A percentile compares a stretch with the other conserved stretches of the same genome.
phyloP scores from a whole-genome alignment of 1,140 invertebrate genomes.

The Tribolium madens region DNA sequence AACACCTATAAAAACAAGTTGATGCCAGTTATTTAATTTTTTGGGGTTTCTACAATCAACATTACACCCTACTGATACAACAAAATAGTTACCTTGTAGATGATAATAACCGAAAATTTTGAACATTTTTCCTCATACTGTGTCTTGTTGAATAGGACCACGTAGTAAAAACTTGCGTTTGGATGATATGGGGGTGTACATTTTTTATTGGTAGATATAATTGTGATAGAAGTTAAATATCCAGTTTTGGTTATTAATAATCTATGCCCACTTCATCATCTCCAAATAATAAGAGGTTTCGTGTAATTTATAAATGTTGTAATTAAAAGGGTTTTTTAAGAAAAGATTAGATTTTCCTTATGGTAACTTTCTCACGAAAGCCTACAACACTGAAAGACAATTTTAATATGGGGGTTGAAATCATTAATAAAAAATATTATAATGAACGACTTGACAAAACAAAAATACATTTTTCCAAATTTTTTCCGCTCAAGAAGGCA shows the following conservation, averaged over 20 bases:
- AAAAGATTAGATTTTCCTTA: neutral
- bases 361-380: neutral
- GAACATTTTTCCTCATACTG: too few species aligned
- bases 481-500: neutral
- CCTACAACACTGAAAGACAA: neutral
- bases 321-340: neutral
- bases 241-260: neutral
- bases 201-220: neutral
- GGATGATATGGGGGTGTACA: neutral
- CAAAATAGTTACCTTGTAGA: too few species aligned
- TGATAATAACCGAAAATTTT: too few species aligned
- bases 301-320: neutral
- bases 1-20: neutral
- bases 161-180: neutral
- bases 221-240: neutral
- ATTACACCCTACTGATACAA: too few species aligned
- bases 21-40: too few species aligned
- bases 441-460: neutral
- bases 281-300: neutral
- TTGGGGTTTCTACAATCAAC: too few species aligned
- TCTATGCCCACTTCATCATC: neutral
- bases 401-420: neutral
- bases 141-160: neutral
- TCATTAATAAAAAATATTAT: neutral
- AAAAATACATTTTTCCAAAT: neutral